A percentile compares a stretch with the other conserved stretches of the same genome.
These are phyloP conservation scores for Chironomus tepperi DNA, from an alignment of 1,140 invertebrate genomes.

Conservation along the genomic window DNA sequence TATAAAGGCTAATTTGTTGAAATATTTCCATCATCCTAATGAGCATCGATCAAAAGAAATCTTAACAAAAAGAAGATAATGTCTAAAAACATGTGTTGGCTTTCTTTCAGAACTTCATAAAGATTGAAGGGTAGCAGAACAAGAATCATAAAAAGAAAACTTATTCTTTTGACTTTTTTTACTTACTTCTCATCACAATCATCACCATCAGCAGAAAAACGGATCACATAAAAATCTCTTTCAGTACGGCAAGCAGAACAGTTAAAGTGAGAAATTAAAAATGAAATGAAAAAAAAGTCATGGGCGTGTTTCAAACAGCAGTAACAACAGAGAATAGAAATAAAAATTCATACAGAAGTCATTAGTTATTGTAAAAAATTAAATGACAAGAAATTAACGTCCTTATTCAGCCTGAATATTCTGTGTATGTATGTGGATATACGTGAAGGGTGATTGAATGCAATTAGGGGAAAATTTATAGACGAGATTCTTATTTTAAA, in stretches of 20 bases:
- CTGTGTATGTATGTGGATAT: neutral
- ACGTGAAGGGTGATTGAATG: neutral
- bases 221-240: neutral
- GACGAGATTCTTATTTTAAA: too few species aligned
- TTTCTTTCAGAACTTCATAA: neutral
- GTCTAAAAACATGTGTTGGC: neutral
- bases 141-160: neutral
- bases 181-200: neutral
- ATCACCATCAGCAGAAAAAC: neutral
- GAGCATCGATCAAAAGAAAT: neutral
- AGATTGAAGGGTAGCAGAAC: neutral
- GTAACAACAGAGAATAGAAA: neutral
- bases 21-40: neutral
- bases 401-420: neutral
- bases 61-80: too few species aligned
- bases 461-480: neutral
- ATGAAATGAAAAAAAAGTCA: neutral
- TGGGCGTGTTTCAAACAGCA: slow-evolving; percentile 11
- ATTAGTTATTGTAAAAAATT: slow-evolving; percentile 22
- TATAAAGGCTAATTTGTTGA: neutral
- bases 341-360: slow-evolving; percentile 20
- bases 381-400: slow-evolving; percentile 17
- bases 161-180: too few species aligned
- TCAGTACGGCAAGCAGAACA: neutral
- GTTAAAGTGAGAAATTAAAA: neutral